Base-by-base conservation (phyloP, 2,113 vertebrate genomes). In the Chaetodon auriga region DNA sequence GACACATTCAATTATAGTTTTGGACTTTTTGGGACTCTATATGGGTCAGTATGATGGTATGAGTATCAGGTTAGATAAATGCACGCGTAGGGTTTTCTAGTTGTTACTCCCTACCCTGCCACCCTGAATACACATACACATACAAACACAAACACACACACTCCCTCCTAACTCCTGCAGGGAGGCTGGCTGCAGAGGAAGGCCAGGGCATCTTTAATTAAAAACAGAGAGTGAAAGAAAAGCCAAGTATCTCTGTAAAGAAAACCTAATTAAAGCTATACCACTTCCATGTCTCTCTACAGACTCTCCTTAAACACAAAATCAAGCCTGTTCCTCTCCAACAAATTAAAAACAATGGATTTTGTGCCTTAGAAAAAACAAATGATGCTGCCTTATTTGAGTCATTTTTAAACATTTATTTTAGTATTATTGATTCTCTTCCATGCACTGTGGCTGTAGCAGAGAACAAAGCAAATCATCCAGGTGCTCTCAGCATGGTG, bases 251-350 rank as follows among this genome's bases (percentile, higher is more conserved):
- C 83, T 84, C 63, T 49, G 80, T 77, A 86, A 90, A 90, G 80
- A 70, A 86, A 89, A 85, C 63, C 88, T 84, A 90, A 93, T 92
- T 90, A 90, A 90, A 91, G 60, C 68, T n/a, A 54, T 30, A 70
- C 43, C 80, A 62, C 79, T 70, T 83, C 73, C 54, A 55, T 35
- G 51, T 69, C 46, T 84, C 81, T 78, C 81, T 23, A 53, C 55
- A 91, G 81, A 90, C 75, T 78, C 72, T 74, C 69, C 64, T 87
- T 81, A 57, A 87, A 86, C 63, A 74, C 82, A 51, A 80, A 89
- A 86, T 76, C 77, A 79, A 75, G 60, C 43, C 23, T 60, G 68
- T 85, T 84, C 78, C 85, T 80, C 81, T 70, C 63, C 57, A 69
- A 68, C 72, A 78, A 91, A 91, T 90, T 76, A 82, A 86, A 87